A percentile compares a stretch with the other conserved stretches of the same genome.
phyloP scores from a whole-genome alignment of 1,140 invertebrate species.

The Chironomus striatipennis region DNA sequence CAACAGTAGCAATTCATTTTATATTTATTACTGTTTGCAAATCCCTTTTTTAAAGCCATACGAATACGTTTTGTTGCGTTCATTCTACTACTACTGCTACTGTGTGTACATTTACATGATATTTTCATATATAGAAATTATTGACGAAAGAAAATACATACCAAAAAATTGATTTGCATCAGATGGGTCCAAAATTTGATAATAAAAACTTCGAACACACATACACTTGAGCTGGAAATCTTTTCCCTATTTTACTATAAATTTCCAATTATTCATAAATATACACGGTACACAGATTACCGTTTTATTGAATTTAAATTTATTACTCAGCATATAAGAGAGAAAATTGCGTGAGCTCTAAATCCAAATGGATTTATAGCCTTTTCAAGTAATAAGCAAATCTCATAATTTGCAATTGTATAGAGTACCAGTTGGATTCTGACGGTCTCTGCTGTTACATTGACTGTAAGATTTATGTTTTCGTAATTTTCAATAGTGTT shows the following conservation, averaged over 20 bases:
- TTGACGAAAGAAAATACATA: too few species aligned
- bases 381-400: not conserved
- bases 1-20: constrained; percentile 13
- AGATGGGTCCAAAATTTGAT: not conserved
- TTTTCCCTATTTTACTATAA: not conserved
- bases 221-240: not conserved
- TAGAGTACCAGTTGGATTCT: too few species aligned
- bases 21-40: constrained; percentile 7
- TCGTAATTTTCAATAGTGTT: too few species aligned
- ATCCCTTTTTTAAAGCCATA: not conserved
- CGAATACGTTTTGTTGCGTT: too few species aligned
- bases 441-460: too few species aligned
- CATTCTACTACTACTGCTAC: too few species aligned
- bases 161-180: not conserved
- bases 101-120: too few species aligned
- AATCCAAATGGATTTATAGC: constrained; percentile 1
- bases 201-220: not conserved
- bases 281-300: not conserved
- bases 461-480: too few species aligned
- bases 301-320: constrained; percentile 6
- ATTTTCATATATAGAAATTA: too few species aligned
- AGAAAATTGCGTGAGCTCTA: not conserved
- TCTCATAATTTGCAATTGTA: too few species aligned
- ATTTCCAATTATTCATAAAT: not conserved
- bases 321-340: not conserved